Percentiles rank a stretch among this genome's conserved stretches.
Evolutionary conservation across 1,140 invertebrate genomes (phyloP).

Genomic region (Heliothis subflexa): DNA sequence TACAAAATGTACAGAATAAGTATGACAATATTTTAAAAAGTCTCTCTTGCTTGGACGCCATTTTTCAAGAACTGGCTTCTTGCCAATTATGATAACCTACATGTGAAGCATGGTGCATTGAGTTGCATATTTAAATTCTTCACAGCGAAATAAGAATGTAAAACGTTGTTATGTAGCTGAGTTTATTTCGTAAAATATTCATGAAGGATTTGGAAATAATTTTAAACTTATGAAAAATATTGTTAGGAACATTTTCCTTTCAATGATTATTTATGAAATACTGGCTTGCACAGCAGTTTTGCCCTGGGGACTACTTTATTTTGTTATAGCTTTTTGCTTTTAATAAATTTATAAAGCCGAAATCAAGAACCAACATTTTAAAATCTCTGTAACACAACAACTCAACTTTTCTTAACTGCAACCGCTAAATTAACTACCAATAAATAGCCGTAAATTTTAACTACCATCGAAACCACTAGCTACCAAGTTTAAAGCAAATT

Average conservation of each 20-base stretch:
- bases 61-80: not conserved
- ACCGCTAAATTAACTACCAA: not conserved
- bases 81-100: constrained; percentile 27
- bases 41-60: not conserved
- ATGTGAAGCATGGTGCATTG: not conserved
- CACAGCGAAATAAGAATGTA: not conserved
- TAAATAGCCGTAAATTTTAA: not conserved
- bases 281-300: too few relatives aligned
- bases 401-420: not conserved
- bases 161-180: not conserved
- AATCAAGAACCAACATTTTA: too few relatives aligned
- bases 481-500: constrained; percentile 31
- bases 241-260: too few relatives aligned
- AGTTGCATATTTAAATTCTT: constrained; percentile 11
- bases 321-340: not conserved
- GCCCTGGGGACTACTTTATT: too few relatives aligned
- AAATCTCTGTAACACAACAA: not conserved
- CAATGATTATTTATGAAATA: too few relatives aligned
- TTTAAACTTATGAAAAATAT: too few relatives aligned
- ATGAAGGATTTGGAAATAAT: too few relatives aligned
- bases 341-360: not conserved
- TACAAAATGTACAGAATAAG: not conserved
- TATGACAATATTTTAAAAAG: not conserved
- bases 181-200: not conserved
- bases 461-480: not conserved